phyloP scores from a whole-genome alignment of 1,140 invertebrate species.

The Ganaspis sp. region DNA sequence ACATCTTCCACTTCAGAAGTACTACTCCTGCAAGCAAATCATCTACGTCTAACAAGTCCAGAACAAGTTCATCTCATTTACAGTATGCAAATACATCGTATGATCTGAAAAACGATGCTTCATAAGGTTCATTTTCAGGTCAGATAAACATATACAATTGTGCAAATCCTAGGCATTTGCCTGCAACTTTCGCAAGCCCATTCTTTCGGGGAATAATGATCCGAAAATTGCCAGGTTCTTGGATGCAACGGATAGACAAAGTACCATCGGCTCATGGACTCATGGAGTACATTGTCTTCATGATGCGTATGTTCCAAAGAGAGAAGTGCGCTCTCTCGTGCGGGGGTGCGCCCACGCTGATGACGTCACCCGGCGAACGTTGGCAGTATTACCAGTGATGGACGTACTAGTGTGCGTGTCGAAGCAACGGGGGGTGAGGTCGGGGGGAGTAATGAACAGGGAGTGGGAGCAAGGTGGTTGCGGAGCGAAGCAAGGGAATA shows the following conservation, averaged over 20 bases:
- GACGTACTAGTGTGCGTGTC: slow-evolving; percentile 54
- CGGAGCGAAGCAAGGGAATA: slow-evolving; percentile 22
- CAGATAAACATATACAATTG: neutral
- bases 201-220: neutral
- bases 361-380: slow-evolving; percentile 72
- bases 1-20: no score
- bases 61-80: slow-evolving; percentile 6
- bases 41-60: no score
- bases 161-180: neutral
- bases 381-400: slow-evolving; percentile 64
- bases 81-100: neutral
- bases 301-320: neutral
- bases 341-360: slow-evolving; percentile 70
- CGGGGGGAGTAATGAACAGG: slow-evolving; percentile 19
- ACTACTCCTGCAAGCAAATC: no score
- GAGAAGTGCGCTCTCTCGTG: slow-evolving; percentile 49
- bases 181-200: neutral
- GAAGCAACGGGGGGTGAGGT: slow-evolving; percentile 42
- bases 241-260: neutral
- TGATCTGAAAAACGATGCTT: neutral
- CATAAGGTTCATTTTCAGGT: neutral
- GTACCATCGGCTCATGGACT: neutral
- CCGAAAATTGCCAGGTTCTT: neutral
- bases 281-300: slow-evolving; percentile 37
- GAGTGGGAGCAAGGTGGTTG: slow-evolving; percentile 23